A percentile compares a stretch with the other conserved stretches of the same genome.
phyloP scores from a whole-genome alignment of 2,113 vertebrate genomes.

The Coregonus clupeaformis region DNA sequence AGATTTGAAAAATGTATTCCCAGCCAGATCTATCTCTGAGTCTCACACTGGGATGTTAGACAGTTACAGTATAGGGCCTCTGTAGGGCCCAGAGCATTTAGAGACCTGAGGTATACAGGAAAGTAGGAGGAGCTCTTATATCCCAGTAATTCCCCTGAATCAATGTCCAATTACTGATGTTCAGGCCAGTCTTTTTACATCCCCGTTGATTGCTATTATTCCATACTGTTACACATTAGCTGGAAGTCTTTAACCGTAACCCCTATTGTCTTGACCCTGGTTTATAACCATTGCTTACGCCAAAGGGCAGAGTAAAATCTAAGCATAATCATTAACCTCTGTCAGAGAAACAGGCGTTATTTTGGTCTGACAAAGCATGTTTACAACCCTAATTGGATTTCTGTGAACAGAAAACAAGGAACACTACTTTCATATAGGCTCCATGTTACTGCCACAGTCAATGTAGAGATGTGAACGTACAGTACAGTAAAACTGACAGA shows the following conservation, averaged over 20 bases:
- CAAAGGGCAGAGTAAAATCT: too few species aligned
- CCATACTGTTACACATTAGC: constrained; percentile 42
- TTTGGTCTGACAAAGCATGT: constrained; percentile 51
- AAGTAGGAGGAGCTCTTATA: constrained; percentile 14
- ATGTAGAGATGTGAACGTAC: constrained; percentile 25
- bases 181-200: too few species aligned
- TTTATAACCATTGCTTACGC: too few species aligned
- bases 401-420: constrained; percentile 38
- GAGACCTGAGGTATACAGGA: neutral
- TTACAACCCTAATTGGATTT: constrained; percentile 56
- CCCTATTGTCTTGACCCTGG: too few species aligned
- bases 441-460: constrained; percentile 39
- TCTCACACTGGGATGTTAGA: too few species aligned
- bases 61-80: too few species aligned
- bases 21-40: too few species aligned
- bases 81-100: neutral
- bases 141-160: neutral
- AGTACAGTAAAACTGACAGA: constrained; percentile 35
- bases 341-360: constrained; percentile 52
- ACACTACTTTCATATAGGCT: too few species aligned
- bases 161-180: too few species aligned
- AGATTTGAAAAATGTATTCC: too few species aligned
- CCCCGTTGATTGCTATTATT: too few species aligned
- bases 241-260: constrained; percentile 50
- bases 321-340: constrained; percentile 58